Percentiles rank a stretch among this genome's conserved stretches.
Evolutionary conservation across 2,888 invertebrate genomes (phyloP).

Genomic region (Lamellibrachia satsuma): DNA sequence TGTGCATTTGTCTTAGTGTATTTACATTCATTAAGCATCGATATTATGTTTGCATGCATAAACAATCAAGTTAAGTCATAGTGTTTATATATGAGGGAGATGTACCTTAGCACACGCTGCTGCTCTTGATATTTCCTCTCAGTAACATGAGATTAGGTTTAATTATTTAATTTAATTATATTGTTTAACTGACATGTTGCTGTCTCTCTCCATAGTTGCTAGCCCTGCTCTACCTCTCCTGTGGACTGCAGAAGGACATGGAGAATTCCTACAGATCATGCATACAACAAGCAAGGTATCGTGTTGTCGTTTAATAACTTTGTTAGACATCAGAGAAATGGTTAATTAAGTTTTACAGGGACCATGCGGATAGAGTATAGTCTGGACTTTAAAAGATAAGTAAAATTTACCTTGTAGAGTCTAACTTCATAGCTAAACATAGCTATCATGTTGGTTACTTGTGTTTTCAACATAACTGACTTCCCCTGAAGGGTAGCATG

Average conservation of each 20-base stretch:
- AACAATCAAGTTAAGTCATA: too few species aligned
- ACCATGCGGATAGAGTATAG: too few species aligned
- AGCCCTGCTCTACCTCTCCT: slow-evolving; percentile 27
- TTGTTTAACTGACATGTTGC: not conserved
- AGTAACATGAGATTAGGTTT: not conserved
- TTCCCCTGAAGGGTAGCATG: too few species aligned
- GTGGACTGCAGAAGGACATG: not conserved
- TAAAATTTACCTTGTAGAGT: too few species aligned
- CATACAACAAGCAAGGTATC: not conserved
- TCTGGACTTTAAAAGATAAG: too few species aligned
- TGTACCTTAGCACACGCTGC: too few species aligned
- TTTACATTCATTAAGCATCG: not conserved
- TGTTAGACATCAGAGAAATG: not conserved
- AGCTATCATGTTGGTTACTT: too few species aligned
- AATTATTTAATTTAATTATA: not conserved
- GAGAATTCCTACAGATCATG: not conserved
- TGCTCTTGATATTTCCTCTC: not conserved
- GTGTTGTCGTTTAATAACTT: not conserved
- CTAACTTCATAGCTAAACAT: too few species aligned
- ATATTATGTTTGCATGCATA: not conserved
- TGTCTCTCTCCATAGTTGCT: slow-evolving; percentile 19
- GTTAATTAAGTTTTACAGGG: not conserved
- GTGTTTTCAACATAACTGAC: too few species aligned
- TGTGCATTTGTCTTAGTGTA: too few species aligned
- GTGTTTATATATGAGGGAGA: too few species aligned